These are phyloP conservation scores for Eulemur rubriventer DNA, from an alignment of 2,797 vertebrate species.

Conservation along the genomic window DNA sequence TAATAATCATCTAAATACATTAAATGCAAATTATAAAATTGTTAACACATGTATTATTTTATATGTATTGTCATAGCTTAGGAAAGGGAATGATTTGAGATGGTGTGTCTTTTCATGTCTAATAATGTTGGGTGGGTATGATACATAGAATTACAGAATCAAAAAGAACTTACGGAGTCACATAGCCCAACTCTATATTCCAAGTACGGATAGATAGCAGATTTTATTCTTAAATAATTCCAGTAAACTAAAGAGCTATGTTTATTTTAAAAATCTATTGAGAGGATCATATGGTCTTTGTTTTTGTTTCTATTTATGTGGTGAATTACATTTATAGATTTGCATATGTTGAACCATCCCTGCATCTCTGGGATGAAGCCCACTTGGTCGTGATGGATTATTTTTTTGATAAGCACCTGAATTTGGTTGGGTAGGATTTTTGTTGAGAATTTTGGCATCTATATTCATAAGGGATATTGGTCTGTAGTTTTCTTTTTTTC, in stretches of 20 bases:
- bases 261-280: neutral
- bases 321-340: too few relatives aligned
- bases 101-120: neutral
- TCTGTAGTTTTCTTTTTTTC: too few relatives aligned
- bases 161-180: neutral
- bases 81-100: neutral
- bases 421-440: too few relatives aligned
- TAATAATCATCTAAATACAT: neutral
- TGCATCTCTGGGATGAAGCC: too few relatives aligned
- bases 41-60: neutral
- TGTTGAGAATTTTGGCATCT: too few relatives aligned
- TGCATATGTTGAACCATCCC: too few relatives aligned
- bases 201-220: neutral
- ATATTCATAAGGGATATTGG: too few relatives aligned
- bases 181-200: neutral
- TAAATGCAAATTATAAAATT: neutral
- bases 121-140: neutral
- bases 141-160: neutral
- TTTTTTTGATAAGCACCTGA: too few relatives aligned
- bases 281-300: too few relatives aligned
- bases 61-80: neutral
- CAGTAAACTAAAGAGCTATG: neutral
- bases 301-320: too few relatives aligned
- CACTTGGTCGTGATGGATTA: too few relatives aligned
- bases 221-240: conserved; percentile 37